A percentile compares a stretch with the other conserved stretches of the same genome.
phyloP scores from a whole-genome alignment of 2,797 vertebrate genomes.

The Hemibagrus guttatus region DNA sequence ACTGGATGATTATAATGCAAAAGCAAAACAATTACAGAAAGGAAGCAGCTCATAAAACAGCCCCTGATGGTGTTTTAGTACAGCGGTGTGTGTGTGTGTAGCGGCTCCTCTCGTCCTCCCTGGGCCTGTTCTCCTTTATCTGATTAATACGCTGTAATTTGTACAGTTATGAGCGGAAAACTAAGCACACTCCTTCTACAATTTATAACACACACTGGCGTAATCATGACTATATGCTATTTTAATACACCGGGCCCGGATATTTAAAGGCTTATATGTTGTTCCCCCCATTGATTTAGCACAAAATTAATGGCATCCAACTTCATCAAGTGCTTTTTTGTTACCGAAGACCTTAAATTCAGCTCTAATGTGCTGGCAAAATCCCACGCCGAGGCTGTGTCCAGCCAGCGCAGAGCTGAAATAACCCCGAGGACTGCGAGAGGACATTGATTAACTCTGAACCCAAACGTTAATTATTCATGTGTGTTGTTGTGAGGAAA shows the following conservation, averaged over 20 bases:
- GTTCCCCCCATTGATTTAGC: constrained; percentile 38
- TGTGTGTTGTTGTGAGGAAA: background rate
- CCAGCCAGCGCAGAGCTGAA: background rate
- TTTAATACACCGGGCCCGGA: constrained; percentile 45
- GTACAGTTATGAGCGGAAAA: constrained; percentile 33
- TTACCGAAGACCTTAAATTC: constrained; percentile 9
- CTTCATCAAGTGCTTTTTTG: constrained; percentile 30
- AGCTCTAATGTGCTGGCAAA: background rate
- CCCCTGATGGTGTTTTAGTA: background rate
- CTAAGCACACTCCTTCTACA: constrained; percentile 18
- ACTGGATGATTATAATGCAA: background rate
- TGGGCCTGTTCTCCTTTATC: constrained; percentile 24
- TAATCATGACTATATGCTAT: constrained; percentile 51
- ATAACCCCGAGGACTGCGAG: constrained; percentile 40
- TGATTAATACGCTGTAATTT: constrained; percentile 41
- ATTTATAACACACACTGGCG: constrained; percentile 35
- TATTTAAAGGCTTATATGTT: constrained; percentile 51
- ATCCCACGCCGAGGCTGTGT: background rate
- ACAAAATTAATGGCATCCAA: constrained; percentile 39
- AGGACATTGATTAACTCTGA: constrained; percentile 46
- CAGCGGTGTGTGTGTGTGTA: background rate
- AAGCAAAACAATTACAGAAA: background rate
- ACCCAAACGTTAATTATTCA: background rate
- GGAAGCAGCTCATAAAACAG: background rate
- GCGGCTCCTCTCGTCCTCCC: background rate